Conservation (phyloP, 1,140 invertebrate species). For the honey bee (Apis mellifera) region Amel_HAv3.1 CM009932.2:7410001-7410500, state of each 20-base stretch:
- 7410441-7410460: too few relatives aligned
- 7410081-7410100: constrained; percentile 34
- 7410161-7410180: neutral
- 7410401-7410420: too few relatives aligned
- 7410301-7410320: neutral
- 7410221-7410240: neutral
- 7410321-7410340: too few relatives aligned
- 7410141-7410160: neutral
- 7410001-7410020: constrained; percentile 30
- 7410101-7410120: constrained; percentile 27
- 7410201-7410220: neutral
- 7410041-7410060: constrained; percentile 39
- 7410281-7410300: neutral
- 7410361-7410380: too few relatives aligned
- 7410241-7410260: neutral
- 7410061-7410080: constrained; percentile 41
- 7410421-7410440: too few relatives aligned
- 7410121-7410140: neutral
- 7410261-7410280: neutral
- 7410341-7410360: neutral
- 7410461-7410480: too few relatives aligned
- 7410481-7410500: too few relatives aligned
- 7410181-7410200: neutral
- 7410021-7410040: constrained; percentile 28
- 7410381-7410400: too few relatives aligned